phyloP scores from a whole-genome alignment of 2,888 invertebrate genomes.

The Ectropis crepuscularia region DNA sequence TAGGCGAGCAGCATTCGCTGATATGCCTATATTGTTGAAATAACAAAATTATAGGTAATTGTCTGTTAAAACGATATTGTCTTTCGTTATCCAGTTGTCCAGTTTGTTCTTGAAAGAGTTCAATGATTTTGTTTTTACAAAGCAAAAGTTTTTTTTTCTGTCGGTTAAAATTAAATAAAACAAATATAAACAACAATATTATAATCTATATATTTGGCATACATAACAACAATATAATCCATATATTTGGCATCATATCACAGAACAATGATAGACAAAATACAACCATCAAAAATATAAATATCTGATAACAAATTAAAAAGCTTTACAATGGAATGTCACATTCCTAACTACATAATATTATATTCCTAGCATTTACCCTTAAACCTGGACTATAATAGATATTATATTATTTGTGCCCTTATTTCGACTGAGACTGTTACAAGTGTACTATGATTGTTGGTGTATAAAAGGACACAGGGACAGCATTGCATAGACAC shows the following conservation, averaged over 20 bases:
- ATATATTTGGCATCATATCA: slow-evolving; percentile 21
- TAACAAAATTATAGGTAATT: too few relatives aligned
- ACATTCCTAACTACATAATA: background rate
- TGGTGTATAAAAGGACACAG: too few relatives aligned
- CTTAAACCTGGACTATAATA: background rate
- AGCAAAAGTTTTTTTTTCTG: background rate
- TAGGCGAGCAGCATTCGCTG: too few relatives aligned
- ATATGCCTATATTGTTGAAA: too few relatives aligned
- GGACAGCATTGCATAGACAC: too few relatives aligned
- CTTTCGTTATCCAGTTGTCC: too few relatives aligned
- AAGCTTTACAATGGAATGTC: background rate
- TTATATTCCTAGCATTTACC: slow-evolving; percentile 2
- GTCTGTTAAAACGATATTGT: too few relatives aligned
- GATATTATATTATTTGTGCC: too few relatives aligned
- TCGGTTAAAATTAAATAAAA: slow-evolving; percentile 6
- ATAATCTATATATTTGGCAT: slow-evolving; percentile 2
- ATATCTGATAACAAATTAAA: background rate
- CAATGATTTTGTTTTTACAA: too few relatives aligned
- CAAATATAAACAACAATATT: slow-evolving; percentile 2
- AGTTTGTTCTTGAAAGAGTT: too few relatives aligned
- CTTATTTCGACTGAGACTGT: too few relatives aligned
- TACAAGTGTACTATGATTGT: too few relatives aligned
- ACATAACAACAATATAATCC: slow-evolving; percentile 5
- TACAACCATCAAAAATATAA: slow-evolving; percentile 2
- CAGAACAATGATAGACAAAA: slow-evolving; percentile 9